Conservation (phyloP, 2,888 invertebrate genomes). For the Cataglyphis albicans region DNA sequence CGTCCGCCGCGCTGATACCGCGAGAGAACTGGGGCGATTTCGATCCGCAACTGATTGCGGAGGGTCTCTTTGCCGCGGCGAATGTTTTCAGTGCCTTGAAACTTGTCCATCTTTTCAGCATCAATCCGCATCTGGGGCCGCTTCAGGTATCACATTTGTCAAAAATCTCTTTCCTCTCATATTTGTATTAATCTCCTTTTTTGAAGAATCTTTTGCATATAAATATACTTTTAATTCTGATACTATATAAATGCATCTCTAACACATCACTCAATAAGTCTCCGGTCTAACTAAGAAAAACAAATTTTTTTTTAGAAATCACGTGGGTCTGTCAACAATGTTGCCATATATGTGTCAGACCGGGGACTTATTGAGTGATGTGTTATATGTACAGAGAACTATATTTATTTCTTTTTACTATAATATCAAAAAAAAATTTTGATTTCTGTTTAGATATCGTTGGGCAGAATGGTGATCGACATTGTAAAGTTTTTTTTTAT, state of each 20-base stretch:
- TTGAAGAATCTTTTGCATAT: not conserved
- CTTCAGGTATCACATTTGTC: constrained; percentile 88
- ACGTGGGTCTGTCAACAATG: no score
- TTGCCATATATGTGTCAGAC: no score
- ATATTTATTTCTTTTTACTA: not conserved
- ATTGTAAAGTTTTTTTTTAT: constrained; percentile 97
- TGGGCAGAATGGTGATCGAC: constrained; percentile 95
- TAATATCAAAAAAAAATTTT: not conserved
- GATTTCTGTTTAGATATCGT: constrained; percentile 91
- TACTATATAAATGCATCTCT: no score
- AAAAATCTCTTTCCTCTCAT: not conserved
- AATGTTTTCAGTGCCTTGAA: constrained; percentile 97
- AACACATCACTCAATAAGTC: no score
- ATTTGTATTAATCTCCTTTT: not conserved
- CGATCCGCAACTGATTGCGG: constrained; percentile 97
- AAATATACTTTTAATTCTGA: no score
- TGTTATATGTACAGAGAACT: not conserved
- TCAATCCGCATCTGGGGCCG: constrained; percentile 96
- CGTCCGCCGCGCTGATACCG: constrained; percentile 91
- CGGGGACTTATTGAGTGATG: no score
- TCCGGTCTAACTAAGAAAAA: no score
- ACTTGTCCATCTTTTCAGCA: constrained; percentile 96
- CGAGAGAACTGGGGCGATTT: constrained; percentile 96
- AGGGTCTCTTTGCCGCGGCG: constrained; percentile 97
- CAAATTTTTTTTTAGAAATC: no score